A percentile compares a stretch with the other conserved stretches of the same genome.
These are phyloP conservation scores for Hippasteria phrygiana DNA, from an alignment of 53 echinoderm and acorn worm genomes.

Conservation along the genomic window DNA sequence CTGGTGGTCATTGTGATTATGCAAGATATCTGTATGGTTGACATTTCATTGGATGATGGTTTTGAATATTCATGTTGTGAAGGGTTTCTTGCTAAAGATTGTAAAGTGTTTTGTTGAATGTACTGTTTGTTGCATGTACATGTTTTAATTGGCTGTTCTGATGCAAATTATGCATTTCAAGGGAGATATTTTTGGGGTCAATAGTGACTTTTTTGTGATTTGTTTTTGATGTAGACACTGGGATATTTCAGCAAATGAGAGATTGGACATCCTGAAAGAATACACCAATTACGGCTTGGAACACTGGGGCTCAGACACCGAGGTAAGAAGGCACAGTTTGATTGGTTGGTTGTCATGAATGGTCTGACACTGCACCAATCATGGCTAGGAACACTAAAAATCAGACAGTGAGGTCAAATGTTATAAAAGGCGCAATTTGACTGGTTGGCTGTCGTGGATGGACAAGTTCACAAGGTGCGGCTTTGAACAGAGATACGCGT, in stretches of 20 bases:
- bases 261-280: conserved; percentile 84
- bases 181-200: too few species aligned
- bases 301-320: conserved; percentile 97
- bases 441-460: not conserved
- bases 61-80: conserved; percentile 5
- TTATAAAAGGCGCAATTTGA: not conserved
- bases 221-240: conserved; percentile 82
- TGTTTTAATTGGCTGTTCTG: too few species aligned
- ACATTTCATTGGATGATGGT: not conserved
- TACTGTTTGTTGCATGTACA: too few species aligned
- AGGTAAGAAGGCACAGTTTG: conserved; percentile 63
- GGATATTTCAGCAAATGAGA: conserved; percentile 93
- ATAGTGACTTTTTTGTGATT: not conserved
- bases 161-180: too few species aligned
- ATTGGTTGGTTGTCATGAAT: not conserved
- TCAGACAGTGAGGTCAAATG: not conserved
- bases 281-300: conserved; percentile 86
- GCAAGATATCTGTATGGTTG: not conserved
- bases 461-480: too few species aligned
- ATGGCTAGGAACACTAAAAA: not conserved
- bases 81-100: too few species aligned
- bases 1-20: conserved; percentile 7
- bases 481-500: too few species aligned
- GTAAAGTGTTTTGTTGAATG: too few species aligned
- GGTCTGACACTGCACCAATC: not conserved